These are phyloP conservation scores for Chaetorhynchus papuensis DNA, from an alignment of 2,113 vertebrate species.

Conservation along the genomic window DNA sequence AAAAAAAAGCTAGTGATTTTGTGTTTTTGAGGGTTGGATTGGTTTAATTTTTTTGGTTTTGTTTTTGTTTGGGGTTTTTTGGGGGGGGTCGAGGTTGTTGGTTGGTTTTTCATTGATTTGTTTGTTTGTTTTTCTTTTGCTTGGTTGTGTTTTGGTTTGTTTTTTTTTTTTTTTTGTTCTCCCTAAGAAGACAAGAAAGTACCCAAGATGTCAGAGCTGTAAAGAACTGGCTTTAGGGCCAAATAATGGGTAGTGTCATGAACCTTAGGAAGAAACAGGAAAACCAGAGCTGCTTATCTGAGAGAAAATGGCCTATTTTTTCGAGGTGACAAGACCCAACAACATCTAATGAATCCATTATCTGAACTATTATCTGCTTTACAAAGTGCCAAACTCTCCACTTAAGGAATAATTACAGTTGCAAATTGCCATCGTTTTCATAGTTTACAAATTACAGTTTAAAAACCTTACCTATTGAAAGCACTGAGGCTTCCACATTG, in stretches of 20 bases:
- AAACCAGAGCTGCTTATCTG: neutral
- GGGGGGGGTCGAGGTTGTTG: rapidly evolving
- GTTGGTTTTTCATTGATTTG: neutral
- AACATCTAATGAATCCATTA: neutral
- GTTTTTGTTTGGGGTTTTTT: neutral
- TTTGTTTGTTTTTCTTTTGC: neutral
- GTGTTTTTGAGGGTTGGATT: rapidly evolving
- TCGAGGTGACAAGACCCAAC: neutral
- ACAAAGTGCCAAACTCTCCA: neutral
- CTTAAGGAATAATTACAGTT: neutral
- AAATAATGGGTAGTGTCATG: neutral
- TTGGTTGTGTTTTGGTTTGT: rapidly evolving
- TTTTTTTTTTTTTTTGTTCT: neutral
- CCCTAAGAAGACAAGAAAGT: neutral
- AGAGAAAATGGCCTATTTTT: neutral
- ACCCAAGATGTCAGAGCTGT: neutral
- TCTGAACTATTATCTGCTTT: neutral
- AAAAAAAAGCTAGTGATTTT: neutral
- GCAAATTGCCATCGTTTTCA: neutral
- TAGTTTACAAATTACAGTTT: neutral
- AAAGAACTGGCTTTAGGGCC: neutral
- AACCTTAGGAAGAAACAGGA: neutral
- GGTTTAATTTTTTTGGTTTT: no score
- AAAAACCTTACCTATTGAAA: neutral
- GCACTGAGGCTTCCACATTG: neutral